phyloP scores from a whole-genome alignment of 2,888 invertebrate genomes.

The Oeneis ivallda region DNA sequence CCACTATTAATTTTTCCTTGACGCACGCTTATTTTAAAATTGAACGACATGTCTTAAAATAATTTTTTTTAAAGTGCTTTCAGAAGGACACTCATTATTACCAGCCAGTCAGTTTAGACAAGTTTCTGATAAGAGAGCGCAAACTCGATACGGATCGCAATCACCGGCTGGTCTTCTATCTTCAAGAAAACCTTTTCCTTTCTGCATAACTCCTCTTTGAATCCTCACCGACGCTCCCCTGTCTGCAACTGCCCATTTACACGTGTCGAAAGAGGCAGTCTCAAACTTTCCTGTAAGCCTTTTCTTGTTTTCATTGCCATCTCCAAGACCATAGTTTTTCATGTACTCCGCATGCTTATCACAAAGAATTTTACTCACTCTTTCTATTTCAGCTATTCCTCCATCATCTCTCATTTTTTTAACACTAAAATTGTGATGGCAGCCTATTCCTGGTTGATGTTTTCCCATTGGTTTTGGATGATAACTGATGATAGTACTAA shows the following conservation, averaged over 20 bases:
- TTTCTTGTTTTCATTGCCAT: constrained; percentile 94
- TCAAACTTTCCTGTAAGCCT: constrained; percentile 96
- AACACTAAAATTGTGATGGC: constrained; percentile 95
- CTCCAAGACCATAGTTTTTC: constrained; percentile 92
- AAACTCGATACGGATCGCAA: constrained; percentile 90
- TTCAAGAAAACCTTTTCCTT: constrained; percentile 95
- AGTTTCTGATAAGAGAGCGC: constrained; percentile 74
- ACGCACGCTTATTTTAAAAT: constrained; percentile 31
- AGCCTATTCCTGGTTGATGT: constrained; percentile 93
- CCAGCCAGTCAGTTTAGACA: constrained; percentile 41
- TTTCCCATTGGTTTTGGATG: constrained; percentile 89
- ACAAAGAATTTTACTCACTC: constrained; percentile 89
- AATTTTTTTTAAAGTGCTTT: constrained; percentile 13
- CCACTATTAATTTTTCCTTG: constrained; percentile 3
- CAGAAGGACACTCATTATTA: constrained; percentile 7
- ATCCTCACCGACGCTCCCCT: constrained; percentile 95
- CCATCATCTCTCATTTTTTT: constrained; percentile 90
- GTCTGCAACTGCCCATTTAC: constrained; percentile 93
- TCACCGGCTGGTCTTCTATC: constrained; percentile 96
- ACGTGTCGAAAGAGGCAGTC: constrained; percentile 95
- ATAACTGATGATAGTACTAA: constrained; percentile 85
- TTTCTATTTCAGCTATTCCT: constrained; percentile 89
- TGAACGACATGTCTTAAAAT: constrained; percentile 22
- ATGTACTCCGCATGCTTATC: constrained; percentile 85
- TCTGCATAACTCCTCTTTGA: constrained; percentile 92